A percentile compares a stretch with the other conserved stretches of the same genome.
These are phyloP conservation scores for Tetraneura akinire DNA, from an alignment of 1,140 invertebrate species.

Conservation along the genomic window DNA sequence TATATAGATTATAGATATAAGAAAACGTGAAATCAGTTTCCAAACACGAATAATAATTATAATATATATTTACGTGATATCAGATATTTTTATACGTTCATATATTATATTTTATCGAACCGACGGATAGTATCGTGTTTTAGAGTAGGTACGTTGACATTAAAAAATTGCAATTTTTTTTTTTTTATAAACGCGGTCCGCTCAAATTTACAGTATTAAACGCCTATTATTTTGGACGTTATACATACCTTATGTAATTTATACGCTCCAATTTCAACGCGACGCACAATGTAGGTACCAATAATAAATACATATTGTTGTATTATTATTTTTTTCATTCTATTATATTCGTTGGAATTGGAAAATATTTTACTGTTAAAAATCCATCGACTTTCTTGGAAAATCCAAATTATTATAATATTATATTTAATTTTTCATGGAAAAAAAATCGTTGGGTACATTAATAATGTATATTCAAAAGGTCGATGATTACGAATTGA, in stretches of 20 bases:
- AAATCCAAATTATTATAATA: no score
- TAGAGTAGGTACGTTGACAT: not conserved
- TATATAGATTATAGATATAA: no score
- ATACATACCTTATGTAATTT: not conserved
- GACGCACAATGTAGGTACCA: not conserved
- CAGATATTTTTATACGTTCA: no score
- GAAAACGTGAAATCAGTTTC: no score
- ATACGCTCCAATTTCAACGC: not conserved
- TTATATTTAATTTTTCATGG: no score
- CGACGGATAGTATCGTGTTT: not conserved
- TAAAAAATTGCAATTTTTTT: not conserved
- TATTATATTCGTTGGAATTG: not conserved
- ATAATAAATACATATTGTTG: not conserved
- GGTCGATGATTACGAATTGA: no score
- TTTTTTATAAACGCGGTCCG: not conserved
- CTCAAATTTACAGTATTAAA: not conserved
- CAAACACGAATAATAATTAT: no score
- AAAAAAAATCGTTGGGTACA: no score
- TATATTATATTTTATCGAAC: no score
- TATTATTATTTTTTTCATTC: slow-evolving; percentile 14
- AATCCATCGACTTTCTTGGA: not conserved
- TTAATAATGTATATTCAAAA: no score
- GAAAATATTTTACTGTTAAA: not conserved
- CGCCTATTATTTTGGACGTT: not conserved
- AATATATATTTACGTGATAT: not conserved